Evolutionary conservation across 1,140 invertebrate genomes (phyloP).

Genomic region (Dysdera silvatica): DNA sequence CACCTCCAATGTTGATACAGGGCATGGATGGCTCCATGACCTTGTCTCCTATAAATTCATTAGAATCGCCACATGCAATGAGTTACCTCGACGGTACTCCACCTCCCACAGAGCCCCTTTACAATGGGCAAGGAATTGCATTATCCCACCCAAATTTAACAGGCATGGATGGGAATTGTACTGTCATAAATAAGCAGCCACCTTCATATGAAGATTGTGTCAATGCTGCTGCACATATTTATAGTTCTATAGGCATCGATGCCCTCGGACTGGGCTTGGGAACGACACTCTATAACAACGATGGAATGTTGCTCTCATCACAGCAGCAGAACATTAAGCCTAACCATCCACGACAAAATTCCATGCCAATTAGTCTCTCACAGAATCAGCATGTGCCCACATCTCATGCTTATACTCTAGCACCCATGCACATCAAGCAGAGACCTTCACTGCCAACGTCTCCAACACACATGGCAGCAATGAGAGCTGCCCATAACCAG

Average conservation of each 20-base stretch:
- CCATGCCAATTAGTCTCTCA: slow-evolving; percentile 25
- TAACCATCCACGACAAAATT: slow-evolving; percentile 29
- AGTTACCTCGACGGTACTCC: slow-evolving; percentile 28
- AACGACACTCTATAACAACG: slow-evolving; percentile 6
- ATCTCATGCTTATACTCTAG: slow-evolving; percentile 14
- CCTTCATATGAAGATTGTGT: slow-evolving; percentile 82
- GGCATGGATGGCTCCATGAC: slow-evolving; percentile 28
- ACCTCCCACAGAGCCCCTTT: slow-evolving; percentile 45
- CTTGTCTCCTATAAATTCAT: slow-evolving; percentile 32
- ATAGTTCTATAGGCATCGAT: slow-evolving; percentile 23
- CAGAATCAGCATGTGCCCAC: slow-evolving; percentile 22
- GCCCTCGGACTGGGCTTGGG: slow-evolving; percentile 1
- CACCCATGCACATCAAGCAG: slow-evolving; percentile 17
- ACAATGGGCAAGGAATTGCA: slow-evolving; percentile 35
- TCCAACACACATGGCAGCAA: slow-evolving; percentile 86
- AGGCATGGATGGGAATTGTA: slow-evolving; percentile 19
- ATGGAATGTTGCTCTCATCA: neutral
- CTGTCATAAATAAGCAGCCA: slow-evolving; percentile 21
- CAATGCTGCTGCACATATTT: slow-evolving; percentile 47
- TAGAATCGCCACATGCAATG: slow-evolving; percentile 32
- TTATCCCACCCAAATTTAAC: slow-evolving; percentile 39
- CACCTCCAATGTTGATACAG: slow-evolving; percentile 33
- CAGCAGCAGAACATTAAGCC: slow-evolving; percentile 18
- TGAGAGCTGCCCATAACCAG: slow-evolving; percentile 76
- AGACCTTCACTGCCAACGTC: slow-evolving; percentile 79